Evolutionary conservation across 2,888 invertebrate genomes (phyloP).

Genomic region (Hemithea aestivaria): DNA sequence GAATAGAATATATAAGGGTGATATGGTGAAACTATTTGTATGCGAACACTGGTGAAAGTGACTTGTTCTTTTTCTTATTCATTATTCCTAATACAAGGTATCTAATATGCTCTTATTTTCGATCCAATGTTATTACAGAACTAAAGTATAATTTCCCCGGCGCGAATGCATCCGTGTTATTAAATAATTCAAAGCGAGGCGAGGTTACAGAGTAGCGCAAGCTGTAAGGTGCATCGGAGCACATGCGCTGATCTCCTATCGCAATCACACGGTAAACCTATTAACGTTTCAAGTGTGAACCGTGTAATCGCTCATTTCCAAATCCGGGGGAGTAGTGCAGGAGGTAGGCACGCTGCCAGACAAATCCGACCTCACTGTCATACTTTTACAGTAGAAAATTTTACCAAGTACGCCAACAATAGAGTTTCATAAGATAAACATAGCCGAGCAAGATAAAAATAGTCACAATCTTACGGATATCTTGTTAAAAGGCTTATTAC

Average conservation of each 20-base stretch:
- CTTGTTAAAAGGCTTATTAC: too few species aligned
- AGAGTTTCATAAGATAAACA: too few species aligned
- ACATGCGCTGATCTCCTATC: constrained; percentile 45
- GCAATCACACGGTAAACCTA: constrained; percentile 56
- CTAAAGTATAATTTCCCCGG: too few species aligned
- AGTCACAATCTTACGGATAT: too few species aligned
- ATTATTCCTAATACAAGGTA: too few species aligned
- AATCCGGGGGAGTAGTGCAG: constrained; percentile 20
- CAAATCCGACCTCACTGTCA: constrained; percentile 28
- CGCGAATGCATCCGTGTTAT: too few species aligned
- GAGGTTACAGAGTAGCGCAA: constrained; percentile 29
- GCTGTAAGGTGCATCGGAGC: constrained; percentile 30
- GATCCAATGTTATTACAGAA: too few species aligned
- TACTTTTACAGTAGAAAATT: too few species aligned
- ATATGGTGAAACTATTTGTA: neutral
- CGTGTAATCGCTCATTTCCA: constrained; percentile 47
- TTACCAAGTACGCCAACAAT: too few species aligned
- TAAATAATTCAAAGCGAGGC: constrained; percentile 7
- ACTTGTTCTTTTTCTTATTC: too few species aligned
- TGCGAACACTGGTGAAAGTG: neutral
- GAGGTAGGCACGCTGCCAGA: constrained; percentile 20
- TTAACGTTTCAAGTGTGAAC: constrained; percentile 54
- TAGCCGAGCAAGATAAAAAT: too few species aligned
- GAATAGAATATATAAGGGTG: constrained; percentile 13
- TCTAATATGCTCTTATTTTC: too few species aligned